Evolutionary conservation across 2,113 vertebrate genomes (phyloP), one percentile per base, ranked within the genome.

Genomic region (Struthio camelus): DNA sequence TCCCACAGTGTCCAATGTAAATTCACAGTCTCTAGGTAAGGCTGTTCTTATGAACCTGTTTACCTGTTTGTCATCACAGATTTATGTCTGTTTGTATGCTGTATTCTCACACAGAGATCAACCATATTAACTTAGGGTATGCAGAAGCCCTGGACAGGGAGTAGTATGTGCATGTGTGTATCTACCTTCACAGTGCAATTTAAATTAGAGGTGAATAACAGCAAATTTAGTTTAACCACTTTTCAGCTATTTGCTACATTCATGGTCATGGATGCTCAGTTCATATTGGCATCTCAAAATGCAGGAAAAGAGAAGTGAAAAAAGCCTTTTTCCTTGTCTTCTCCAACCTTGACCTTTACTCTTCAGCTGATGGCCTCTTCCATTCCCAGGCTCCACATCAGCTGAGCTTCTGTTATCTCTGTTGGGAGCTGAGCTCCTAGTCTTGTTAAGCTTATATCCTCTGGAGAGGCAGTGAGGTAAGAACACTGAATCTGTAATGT

Each of bases 111-210:
- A 40, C 14, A 62, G 4, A 14, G 40, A 87, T 7, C 8, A 64
- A 34, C 50, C 32, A 8, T 9, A 76, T 2, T 3, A 24, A 20
- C 3, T 53, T 25, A 48, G 16, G 25, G 18, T 27, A 75, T 22
- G 14, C 30, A 42, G 19, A 73, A 56, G 24, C 40, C 13, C 25
- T 54, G 23, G 30, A 36, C 8, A 40, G 40, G 15, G 3, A 36
- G 8, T 9, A 66, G 4, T 22, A 24, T 65, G 9, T 24, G 4
- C 23, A 17, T 19, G 6, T 22, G 28, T 36, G 6, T 34, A 10
- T 0, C 0, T 23, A 22, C 1, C 1, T 79, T 67, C 69, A 66
- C 17, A 19, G 6, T 73, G 40, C 6, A 61, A 48, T 66, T 70
- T 85, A 76, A 81, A 56, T 30, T 5, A 77, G 17, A 87, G 4